phyloP scores from a whole-genome alignment of 2,113 vertebrate genomes.

The Seriola aureovittata region DNA sequence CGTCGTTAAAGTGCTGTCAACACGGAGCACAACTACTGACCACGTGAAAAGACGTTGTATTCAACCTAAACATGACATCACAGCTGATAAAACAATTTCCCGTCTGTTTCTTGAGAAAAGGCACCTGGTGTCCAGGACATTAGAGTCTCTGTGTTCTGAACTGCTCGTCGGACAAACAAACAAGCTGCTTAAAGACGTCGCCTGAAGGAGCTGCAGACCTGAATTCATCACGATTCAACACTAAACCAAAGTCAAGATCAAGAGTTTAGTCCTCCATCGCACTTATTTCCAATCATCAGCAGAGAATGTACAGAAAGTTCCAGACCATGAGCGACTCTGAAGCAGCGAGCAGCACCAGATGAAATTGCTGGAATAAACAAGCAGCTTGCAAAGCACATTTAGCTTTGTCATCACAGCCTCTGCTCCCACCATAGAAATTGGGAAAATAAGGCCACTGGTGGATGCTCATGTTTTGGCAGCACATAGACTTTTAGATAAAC shows the following conservation, averaged over 20 bases:
- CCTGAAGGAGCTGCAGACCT: neutral
- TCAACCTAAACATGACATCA: neutral
- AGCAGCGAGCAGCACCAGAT: conserved; percentile 9
- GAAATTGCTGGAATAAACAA: conserved; percentile 41
- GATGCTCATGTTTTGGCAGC: conserved; percentile 39
- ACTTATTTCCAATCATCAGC: neutral
- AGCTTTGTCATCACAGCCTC: conserved; percentile 23
- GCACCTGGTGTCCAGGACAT: neutral
- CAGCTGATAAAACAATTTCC: neutral
- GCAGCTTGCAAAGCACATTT: conserved; percentile 25
- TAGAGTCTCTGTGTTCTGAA: neutral
- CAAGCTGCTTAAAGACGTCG: neutral
- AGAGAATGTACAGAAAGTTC: conserved; percentile 27
- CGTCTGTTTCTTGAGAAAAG: neutral
- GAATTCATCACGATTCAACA: neutral
- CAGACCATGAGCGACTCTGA: neutral
- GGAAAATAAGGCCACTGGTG: conserved; percentile 43
- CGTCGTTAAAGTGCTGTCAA: no score
- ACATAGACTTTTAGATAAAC: conserved; percentile 53
- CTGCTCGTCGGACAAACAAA: neutral
- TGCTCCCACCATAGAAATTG: neutral
- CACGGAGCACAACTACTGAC: no score
- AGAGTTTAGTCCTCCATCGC: neutral
- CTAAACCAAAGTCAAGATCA: neutral
- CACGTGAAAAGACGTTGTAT: no score